A percentile compares a stretch with the other conserved stretches of the same genome.
Conservation (phyloP, 2,888 invertebrate species). For the Lutraria lutraria region DNA sequence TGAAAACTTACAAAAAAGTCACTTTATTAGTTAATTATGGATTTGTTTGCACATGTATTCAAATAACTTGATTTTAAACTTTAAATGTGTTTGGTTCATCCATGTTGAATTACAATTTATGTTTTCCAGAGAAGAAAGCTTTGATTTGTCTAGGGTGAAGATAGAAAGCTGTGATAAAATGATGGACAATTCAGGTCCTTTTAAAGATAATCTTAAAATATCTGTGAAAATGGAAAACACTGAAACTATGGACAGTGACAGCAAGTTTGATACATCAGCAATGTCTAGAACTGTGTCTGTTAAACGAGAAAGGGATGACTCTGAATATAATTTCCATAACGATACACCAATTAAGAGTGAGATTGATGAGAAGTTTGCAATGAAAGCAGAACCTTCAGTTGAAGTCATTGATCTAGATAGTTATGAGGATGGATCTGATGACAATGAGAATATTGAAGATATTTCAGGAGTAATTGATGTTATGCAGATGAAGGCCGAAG, state of each 20-base stretch:
- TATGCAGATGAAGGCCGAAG: constrained; percentile 61
- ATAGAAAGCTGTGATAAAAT: background rate
- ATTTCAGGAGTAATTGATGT: constrained; percentile 67
- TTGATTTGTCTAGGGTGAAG: background rate
- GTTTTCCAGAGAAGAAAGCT: background rate
- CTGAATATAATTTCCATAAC: background rate
- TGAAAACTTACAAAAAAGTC: background rate
- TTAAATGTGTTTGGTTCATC: background rate
- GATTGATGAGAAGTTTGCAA: background rate
- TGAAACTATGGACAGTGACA: background rate
- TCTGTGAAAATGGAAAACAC: background rate
- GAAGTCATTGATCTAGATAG: background rate
- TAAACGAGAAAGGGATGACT: background rate
- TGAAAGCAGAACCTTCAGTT: background rate
- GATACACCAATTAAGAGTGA: background rate
- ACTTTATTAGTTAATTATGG: background rate
- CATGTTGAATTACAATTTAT: background rate
- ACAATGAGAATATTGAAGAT: constrained; percentile 53
- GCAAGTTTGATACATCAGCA: background rate
- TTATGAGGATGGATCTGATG: constrained; percentile 6
- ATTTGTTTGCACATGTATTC: background rate
- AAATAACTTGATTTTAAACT: background rate
- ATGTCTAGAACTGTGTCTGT: background rate
- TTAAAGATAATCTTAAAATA: background rate
- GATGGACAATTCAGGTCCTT: background rate